phyloP scores from a whole-genome alignment of 1,140 invertebrate genomes.

The Drosophila teissieri region DNA sequence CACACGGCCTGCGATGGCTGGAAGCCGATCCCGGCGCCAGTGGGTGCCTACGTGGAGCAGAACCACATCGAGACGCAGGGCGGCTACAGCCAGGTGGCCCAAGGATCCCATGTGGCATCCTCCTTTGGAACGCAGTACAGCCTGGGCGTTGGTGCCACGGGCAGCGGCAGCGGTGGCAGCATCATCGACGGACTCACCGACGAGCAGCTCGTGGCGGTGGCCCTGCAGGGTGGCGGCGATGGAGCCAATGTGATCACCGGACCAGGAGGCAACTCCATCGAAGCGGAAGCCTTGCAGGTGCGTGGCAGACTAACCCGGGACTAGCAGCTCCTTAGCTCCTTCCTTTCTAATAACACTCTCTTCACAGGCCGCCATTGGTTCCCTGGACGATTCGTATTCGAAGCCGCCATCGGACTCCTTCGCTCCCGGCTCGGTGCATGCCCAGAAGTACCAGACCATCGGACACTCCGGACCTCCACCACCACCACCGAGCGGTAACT shows the following conservation, averaged over 20 bases:
- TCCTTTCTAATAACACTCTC: background rate
- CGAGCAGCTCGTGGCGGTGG: conserved; percentile 77
- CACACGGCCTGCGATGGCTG: conserved; percentile 90
- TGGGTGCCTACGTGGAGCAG: conserved; percentile 74
- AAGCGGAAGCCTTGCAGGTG: conserved; percentile 72
- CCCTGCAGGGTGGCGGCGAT: conserved; percentile 61
- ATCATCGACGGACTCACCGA: conserved; percentile 72
- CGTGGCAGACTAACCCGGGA: background rate
- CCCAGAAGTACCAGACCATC: conserved; percentile 62
- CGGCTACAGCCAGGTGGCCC: conserved; percentile 71
- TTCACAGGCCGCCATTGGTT: conserved; percentile 49
- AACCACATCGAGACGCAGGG: conserved; percentile 76
- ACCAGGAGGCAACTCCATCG: conserved; percentile 58
- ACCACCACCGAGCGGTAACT: conserved; percentile 1
- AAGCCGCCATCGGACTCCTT: conserved; percentile 71
- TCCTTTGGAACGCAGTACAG: conserved; percentile 52
- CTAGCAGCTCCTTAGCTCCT: background rate
- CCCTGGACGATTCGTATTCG: conserved; percentile 66
- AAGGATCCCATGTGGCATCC: conserved; percentile 43
- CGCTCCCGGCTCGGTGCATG: conserved; percentile 64
- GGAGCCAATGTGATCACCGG: conserved; percentile 46
- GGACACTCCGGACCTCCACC: conserved; percentile 19
- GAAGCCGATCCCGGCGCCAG: conserved; percentile 91
- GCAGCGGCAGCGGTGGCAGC: conserved; percentile 30
- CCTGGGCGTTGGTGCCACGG: background rate